phyloP scores from a whole-genome alignment of 2,888 invertebrate species.

The Thecophora atra region DNA sequence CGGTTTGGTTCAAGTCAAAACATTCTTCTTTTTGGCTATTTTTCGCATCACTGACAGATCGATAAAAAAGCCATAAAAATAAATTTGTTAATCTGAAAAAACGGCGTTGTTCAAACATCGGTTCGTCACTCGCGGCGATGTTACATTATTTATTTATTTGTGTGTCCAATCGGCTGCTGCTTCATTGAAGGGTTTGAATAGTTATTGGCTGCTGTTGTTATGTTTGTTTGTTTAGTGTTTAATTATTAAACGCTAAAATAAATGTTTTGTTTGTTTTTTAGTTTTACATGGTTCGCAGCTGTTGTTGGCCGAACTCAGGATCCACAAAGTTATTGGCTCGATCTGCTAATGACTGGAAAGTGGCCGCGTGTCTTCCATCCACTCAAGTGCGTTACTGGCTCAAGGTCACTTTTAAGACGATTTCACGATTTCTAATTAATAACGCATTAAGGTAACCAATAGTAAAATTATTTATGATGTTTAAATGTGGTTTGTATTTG shows the following conservation, averaged over 20 bases:
- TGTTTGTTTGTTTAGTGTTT: constrained; percentile 18
- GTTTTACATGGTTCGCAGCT: no score
- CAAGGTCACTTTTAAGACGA: constrained; percentile 7
- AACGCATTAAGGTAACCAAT: no score
- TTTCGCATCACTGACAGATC: background rate
- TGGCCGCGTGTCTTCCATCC: background rate
- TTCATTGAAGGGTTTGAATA: background rate
- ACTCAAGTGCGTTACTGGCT: background rate
- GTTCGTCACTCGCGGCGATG: background rate
- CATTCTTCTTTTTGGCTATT: background rate
- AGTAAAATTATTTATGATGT: background rate
- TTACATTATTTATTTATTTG: background rate
- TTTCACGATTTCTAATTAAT: background rate
- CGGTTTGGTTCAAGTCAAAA: background rate
- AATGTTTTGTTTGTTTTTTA: background rate
- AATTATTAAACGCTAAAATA: constrained; percentile 19
- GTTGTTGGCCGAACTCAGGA: no score
- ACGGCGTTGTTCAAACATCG: background rate
- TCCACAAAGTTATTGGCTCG: no score
- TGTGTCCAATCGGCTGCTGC: background rate
- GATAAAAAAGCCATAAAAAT: no score
- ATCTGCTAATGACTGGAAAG: background rate
- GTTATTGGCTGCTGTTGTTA: background rate
- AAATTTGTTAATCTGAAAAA: constrained; percentile 5
- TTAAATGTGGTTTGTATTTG: background rate